phyloP scores from a whole-genome alignment of 2,888 invertebrate genomes.

The Rhingia campestris region DNA sequence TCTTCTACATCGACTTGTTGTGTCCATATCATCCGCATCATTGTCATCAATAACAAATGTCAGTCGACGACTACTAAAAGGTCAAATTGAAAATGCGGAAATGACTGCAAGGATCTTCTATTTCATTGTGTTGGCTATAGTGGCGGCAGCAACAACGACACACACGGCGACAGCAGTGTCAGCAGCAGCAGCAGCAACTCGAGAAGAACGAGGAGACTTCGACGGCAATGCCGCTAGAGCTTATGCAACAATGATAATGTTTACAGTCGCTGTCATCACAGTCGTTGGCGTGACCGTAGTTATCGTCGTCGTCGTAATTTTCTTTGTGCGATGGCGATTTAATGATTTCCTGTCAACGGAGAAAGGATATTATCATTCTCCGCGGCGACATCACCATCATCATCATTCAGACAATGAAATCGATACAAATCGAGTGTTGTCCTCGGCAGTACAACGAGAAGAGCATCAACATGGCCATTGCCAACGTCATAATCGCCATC shows the following conservation, averaged over 20 bases:
- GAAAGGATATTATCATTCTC: constrained; percentile 73
- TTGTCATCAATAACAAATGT: constrained; percentile 76
- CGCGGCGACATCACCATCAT: constrained; percentile 67
- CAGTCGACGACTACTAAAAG: constrained; percentile 68
- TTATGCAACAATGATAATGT: constrained; percentile 69
- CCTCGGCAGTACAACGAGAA: constrained; percentile 54
- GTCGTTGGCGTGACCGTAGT: constrained; percentile 31
- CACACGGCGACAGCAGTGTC: constrained; percentile 38
- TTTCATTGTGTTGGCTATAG: constrained; percentile 63
- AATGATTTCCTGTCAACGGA: constrained; percentile 72
- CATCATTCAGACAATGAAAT: constrained; percentile 70
- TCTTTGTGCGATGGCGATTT: constrained; percentile 72
- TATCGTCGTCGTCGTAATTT: constrained; percentile 42
- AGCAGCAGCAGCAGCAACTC: constrained; percentile 30
- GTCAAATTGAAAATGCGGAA: constrained; percentile 70
- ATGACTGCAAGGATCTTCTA: constrained; percentile 68
- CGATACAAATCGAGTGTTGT: constrained; percentile 68
- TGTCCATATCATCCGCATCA: constrained; percentile 75
- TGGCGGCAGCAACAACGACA: constrained; percentile 26
- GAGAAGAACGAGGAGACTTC: constrained; percentile 11
- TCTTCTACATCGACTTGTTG: constrained; percentile 67
- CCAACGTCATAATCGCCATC: constrained; percentile 22
- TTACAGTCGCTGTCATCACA: constrained; percentile 59
- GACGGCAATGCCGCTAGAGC: constrained; percentile 46
- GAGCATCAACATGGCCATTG: constrained; percentile 58